Evolutionary conservation across 2,888 invertebrate species (phyloP), one percentile per base, ranked within the genome.

Genomic region (Diarsia rubi): DNA sequence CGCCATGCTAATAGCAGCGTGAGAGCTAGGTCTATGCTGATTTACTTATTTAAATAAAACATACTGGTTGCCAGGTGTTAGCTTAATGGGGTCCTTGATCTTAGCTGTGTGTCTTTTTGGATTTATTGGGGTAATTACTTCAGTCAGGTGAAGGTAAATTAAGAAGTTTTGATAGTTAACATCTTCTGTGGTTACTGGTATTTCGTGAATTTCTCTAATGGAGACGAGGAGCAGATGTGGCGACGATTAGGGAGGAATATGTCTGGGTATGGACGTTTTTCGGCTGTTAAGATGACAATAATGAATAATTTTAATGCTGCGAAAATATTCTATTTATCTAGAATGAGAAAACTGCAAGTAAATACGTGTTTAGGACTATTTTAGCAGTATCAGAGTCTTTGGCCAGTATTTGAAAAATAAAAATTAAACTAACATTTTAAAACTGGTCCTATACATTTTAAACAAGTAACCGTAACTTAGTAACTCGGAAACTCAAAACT

Each of bases 1-100:
- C 8, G 67, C n/a, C 37, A 77, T 82, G 85, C 69, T 84, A 82
- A 82, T 84, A 24, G 21, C 24, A 9, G 24, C 60, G 82, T 69
- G 85, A 62, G 81, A 80, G 71, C 68, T 59, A 73, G 21, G 70
- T 62, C 62, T 81, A 84, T 82, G 82, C 60, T 77, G 85, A 77
- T 84, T 42, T 68, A 77, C 9, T 52, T 64, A 81, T 84, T 82
- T 84, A 82, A 82, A 82, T 82, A 81, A 84, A 70, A 81, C 82
- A 84, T 81, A 81, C 84, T 84, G 69, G 81, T 73, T 54, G 77
- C 85, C 82, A 82, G 82, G 82, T 82, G 85, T 37, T 42, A 24
- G 24, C n/a, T 67, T 76, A 73, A 82, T 73, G 85, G 81, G 84
- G 45, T 77, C 44, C 69, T 82, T 82, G 85, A 67, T 81, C 84